phyloP scores from a whole-genome alignment of 2,888 invertebrate species.

The Keiferia lycopersicella region DNA sequence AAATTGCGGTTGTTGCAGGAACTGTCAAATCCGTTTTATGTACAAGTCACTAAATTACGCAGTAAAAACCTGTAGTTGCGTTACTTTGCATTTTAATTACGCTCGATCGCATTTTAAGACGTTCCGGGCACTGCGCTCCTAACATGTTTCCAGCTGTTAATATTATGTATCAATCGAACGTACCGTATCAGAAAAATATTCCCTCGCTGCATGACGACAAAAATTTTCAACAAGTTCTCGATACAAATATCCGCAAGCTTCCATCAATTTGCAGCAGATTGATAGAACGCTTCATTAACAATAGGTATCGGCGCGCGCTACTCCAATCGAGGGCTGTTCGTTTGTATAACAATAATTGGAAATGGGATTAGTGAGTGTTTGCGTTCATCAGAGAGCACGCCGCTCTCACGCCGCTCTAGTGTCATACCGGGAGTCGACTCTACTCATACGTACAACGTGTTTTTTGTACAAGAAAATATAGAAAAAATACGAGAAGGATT shows the following conservation, averaged over 20 bases:
- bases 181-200: too few relatives aligned
- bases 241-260: background rate
- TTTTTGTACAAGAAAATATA: background rate
- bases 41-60: too few relatives aligned
- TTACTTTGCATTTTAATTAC: too few relatives aligned
- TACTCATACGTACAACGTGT: background rate
- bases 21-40: too few relatives aligned
- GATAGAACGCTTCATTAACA: slow-evolving; percentile 12
- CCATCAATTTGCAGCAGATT: background rate
- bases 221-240: background rate
- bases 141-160: too few relatives aligned
- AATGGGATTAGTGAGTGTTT: slow-evolving; percentile 60
- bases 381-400: slow-evolving; percentile 51
- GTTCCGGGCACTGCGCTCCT: too few relatives aligned
- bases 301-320: slow-evolving; percentile 14
- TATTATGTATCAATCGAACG: too few relatives aligned
- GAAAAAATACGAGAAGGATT: too few relatives aligned
- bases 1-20: too few relatives aligned
- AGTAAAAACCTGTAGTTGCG: too few relatives aligned
- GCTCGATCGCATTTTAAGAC: too few relatives aligned
- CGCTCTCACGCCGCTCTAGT: slow-evolving; percentile 28
- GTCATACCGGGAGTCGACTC: background rate
- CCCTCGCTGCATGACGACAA: background rate
- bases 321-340: slow-evolving; percentile 33
- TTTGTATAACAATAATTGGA: slow-evolving; percentile 62